These are phyloP conservation scores for Rhinichthys klamathensis DNA, from an alignment of 2,113 vertebrate species.

Conservation along the genomic window DNA sequence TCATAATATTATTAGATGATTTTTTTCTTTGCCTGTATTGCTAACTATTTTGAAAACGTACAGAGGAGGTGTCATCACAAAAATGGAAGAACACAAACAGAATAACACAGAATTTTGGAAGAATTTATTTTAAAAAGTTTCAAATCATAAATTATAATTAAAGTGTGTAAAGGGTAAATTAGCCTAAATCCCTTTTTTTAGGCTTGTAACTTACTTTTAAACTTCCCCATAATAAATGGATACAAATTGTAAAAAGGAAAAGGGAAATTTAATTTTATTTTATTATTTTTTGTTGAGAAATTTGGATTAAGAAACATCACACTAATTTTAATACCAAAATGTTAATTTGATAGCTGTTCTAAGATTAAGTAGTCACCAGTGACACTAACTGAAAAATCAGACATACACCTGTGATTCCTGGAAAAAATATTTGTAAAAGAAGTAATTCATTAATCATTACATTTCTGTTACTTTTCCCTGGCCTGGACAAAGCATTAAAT, in stretches of 20 bases:
- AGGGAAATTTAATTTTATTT: neutral
- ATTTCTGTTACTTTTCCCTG: neutral
- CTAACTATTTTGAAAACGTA: too few species aligned
- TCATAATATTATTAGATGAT: neutral
- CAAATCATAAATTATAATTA: too few species aligned
- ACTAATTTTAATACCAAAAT: too few species aligned
- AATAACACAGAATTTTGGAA: too few species aligned
- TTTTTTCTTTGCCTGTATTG: too few species aligned
- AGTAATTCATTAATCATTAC: neutral
- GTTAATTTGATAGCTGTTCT: neutral
- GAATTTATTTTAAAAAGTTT: too few species aligned
- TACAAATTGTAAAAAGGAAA: neutral
- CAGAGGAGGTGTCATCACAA: too few species aligned
- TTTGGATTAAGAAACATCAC: too few species aligned
- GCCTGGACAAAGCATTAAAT: neutral
- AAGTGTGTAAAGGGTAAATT: too few species aligned
- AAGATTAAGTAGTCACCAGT: neutral
- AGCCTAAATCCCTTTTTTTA: neutral
- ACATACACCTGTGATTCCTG: neutral
- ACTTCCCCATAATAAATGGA: neutral
- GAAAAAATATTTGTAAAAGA: neutral
- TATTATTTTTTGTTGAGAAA: neutral
- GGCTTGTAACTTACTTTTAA: neutral
- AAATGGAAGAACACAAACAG: too few species aligned
- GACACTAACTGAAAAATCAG: neutral